Conservation (phyloP, 2,888 invertebrate genomes). For the Brachypterus glaber region DNA sequence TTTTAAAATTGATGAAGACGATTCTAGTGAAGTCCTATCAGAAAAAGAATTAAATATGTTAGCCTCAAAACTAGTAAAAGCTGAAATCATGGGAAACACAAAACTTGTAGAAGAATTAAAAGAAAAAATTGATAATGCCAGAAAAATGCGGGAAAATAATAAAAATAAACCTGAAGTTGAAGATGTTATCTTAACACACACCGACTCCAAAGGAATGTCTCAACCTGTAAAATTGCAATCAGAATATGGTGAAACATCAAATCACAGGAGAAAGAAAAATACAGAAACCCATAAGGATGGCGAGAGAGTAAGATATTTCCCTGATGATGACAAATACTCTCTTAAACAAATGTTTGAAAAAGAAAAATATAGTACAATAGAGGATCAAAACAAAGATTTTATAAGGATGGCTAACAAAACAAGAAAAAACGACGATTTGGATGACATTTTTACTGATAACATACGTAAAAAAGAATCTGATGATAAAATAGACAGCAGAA, state of each 20-base stretch:
- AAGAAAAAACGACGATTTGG: conserved; percentile 64
- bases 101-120: conserved; percentile 62
- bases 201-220: conserved; percentile 57
- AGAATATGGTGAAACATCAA: conserved; percentile 42
- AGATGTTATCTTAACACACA: conserved; percentile 58
- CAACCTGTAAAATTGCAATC: conserved; percentile 48
- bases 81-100: conserved; percentile 83
- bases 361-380: conserved; percentile 70
- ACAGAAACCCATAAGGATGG: conserved; percentile 64
- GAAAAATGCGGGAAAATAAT: conserved; percentile 36
- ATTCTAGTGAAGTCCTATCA: conserved; percentile 40
- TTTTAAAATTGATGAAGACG: conserved; percentile 9
- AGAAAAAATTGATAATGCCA: conserved; percentile 61
- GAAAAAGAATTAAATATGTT: conserved; percentile 84
- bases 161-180: conserved; percentile 32
- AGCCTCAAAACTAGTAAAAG: conserved; percentile 84
- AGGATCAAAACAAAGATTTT: conserved; percentile 74
- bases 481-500: conserved; percentile 51
- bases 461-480: conserved; percentile 58
- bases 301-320: conserved; percentile 72
- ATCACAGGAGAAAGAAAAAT: conserved; percentile 43
- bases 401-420: conserved; percentile 60
- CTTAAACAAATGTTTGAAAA: conserved; percentile 76
- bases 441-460: conserved; percentile 75
- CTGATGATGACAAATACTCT: conserved; percentile 81